Conservation (phyloP, 2,888 invertebrate genomes). For the Seira ritae region DNA sequence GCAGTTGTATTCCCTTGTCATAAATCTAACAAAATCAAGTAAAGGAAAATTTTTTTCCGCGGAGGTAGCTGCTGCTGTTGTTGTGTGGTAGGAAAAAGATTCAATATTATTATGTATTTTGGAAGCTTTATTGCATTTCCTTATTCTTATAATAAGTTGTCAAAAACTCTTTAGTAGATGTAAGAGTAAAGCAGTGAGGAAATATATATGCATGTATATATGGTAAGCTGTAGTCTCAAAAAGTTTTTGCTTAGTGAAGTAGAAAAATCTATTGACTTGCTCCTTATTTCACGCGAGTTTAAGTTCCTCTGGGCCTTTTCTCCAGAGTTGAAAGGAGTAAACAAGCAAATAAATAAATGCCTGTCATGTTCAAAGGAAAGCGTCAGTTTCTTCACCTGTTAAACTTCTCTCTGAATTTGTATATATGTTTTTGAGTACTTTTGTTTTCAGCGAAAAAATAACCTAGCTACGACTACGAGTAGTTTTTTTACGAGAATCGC, state of each 20-base stretch:
- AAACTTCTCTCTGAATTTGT: constrained; percentile 37
- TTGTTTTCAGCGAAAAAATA: neutral
- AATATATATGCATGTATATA: neutral
- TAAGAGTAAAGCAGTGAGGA: too few relatives aligned
- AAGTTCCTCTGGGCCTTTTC: neutral
- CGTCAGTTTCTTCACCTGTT: constrained; percentile 54
- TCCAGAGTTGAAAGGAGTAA: constrained; percentile 12
- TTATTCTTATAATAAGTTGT: neutral
- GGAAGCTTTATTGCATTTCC: neutral
- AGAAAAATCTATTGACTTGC: neutral
- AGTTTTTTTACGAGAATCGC: neutral
- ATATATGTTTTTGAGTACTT: neutral
- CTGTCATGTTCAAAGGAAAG: constrained; percentile 34
- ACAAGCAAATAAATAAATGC: constrained; percentile 46
- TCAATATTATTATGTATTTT: too few relatives aligned
- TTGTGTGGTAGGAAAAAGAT: too few relatives aligned
- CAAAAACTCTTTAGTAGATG: neutral
- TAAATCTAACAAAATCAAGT: neutral
- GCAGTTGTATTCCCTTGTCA: neutral
- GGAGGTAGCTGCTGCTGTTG: too few relatives aligned
- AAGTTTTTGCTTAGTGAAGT: neutral
- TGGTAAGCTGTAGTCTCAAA: too few relatives aligned
- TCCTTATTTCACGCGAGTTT: neutral
- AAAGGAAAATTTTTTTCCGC: too few relatives aligned
- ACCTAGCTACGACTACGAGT: neutral